Percentiles rank a stretch among this genome's conserved stretches.
Conservation (phyloP, 2,113 vertebrate species). For the Falcunculus frontatus region DNA sequence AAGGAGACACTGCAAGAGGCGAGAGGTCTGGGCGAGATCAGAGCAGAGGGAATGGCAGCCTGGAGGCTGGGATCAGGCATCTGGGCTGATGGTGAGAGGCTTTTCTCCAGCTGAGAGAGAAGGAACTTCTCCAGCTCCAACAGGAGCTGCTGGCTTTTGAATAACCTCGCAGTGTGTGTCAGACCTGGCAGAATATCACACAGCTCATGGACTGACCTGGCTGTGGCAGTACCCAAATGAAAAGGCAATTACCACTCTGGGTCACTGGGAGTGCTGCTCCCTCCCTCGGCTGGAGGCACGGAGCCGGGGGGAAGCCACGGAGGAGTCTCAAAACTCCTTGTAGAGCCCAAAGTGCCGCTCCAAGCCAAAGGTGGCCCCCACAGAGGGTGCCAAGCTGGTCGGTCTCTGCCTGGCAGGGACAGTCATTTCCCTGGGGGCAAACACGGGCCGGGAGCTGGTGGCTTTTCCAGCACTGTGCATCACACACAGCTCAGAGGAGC, state of each 20-base stretch:
- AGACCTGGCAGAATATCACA: neutral
- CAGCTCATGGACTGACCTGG: neutral
- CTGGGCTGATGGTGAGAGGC: neutral
- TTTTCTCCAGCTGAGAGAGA: neutral
- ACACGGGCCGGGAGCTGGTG: neutral
- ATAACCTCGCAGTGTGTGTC: neutral
- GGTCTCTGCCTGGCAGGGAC: neutral
- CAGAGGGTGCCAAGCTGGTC: neutral
- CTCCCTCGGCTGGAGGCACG: accelerated
- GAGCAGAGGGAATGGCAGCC: neutral
- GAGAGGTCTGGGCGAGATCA: neutral
- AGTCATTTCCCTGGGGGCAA: neutral
- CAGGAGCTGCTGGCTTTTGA: neutral
- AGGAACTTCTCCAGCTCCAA: neutral
- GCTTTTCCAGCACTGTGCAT: neutral
- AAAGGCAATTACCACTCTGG: neutral
- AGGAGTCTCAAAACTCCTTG: neutral
- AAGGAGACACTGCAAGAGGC: neutral
- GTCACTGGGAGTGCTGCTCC: neutral
- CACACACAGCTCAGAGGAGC: accelerated
- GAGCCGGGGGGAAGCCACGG: neutral
- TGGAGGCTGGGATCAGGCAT: neutral
- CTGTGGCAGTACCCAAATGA: accelerated
- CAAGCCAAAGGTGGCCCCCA: neutral
- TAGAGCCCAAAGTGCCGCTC: neutral